Evolutionary conservation across 2,888 invertebrate species (phyloP), one percentile per base, ranked within the genome.

Genomic region (Drosophila atroscutellata): DNA sequence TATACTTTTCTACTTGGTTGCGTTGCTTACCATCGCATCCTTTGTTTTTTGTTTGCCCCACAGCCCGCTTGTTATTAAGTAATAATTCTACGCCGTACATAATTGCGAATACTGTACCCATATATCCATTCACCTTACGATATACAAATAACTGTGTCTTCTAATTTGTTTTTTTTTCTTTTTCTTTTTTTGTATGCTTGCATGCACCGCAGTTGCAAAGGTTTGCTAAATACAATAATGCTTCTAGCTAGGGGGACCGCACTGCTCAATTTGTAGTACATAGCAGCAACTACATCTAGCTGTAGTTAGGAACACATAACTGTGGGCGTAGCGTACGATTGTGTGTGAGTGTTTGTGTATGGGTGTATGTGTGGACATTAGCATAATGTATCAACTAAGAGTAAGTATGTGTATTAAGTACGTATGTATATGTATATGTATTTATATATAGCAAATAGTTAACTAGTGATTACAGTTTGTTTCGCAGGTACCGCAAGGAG

Each of bases 251-350:
- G 28, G 51, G 57, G 57, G 67, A 71, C 60, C 60, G 63, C 52
- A 58, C 42, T 34, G 39, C 50, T 47, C 42, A 24, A 37, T 39
- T 9, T 18, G 18, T 34, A 34, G 45, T 62, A 39, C 6, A 39
- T 50, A 61, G 45, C 24, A 55, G 24, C 37, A n/a, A 69, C 32
- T 55, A 75, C 18, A 45, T n/a, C 34, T 52, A 49, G 30, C 39
- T 66, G 52, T 61, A 65, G 52, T 66, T 76, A 86, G 86, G 84
- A 86, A 86, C 84, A 84, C 86, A 77, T 37, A 72, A 66, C 70
- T 80, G 65, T 72, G 72, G 68, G 62, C 56, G 54, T 55, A 49
- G 62, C 54, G 52, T 26, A 39, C 15, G 37, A 47, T 28, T 52
- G 30, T 57, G 15, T 64, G 60, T 61, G 37, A 60, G 42, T 36